Percentiles rank a stretch among this genome's conserved stretches.
Conservation (phyloP, 2,113 vertebrate species). For the Spea bombifrons region DNA sequence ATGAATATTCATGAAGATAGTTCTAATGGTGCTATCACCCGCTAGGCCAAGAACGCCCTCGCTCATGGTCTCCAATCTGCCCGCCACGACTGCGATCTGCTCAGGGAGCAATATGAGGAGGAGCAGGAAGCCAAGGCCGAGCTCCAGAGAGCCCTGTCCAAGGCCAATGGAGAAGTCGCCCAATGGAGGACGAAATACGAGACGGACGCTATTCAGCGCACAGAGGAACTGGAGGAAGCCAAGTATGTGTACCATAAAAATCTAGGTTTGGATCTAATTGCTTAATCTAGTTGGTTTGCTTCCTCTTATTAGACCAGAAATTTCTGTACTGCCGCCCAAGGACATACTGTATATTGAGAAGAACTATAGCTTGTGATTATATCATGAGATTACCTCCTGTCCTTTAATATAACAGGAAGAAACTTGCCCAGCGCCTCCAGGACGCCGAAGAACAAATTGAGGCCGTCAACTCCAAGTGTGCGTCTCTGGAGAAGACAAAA, state of each 20-base stretch:
- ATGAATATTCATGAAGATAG: too few relatives aligned
- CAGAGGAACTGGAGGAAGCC: constrained; percentile 77
- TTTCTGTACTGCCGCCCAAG: too few relatives aligned
- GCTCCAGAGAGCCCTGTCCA: constrained; percentile 73
- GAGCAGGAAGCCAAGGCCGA: constrained; percentile 71
- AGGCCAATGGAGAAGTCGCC: constrained; percentile 74
- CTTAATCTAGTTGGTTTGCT: too few relatives aligned
- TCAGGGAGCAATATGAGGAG: constrained; percentile 77
- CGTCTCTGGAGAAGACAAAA: constrained; percentile 83
- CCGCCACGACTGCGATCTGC: constrained; percentile 77
- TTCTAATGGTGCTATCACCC: too few relatives aligned
- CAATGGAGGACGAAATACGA: constrained; percentile 83
- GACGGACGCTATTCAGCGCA: constrained; percentile 77
- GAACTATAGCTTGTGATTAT: too few relatives aligned
- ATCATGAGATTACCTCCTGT: too few relatives aligned
- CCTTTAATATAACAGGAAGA: constrained; percentile 68
- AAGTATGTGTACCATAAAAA: constrained; percentile 59
- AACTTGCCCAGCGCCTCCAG: constrained; percentile 86
- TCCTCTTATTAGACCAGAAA: too few relatives aligned
- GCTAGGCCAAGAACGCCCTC: constrained; percentile 80
- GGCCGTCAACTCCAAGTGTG: constrained; percentile 77
- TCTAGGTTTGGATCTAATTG: too few relatives aligned
- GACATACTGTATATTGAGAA: too few relatives aligned
- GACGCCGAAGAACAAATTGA: constrained; percentile 80
- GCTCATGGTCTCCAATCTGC: constrained; percentile 76